Evolutionary conservation across 2,888 invertebrate species (phyloP).

Genomic region (Iphiclides podalirius): DNA sequence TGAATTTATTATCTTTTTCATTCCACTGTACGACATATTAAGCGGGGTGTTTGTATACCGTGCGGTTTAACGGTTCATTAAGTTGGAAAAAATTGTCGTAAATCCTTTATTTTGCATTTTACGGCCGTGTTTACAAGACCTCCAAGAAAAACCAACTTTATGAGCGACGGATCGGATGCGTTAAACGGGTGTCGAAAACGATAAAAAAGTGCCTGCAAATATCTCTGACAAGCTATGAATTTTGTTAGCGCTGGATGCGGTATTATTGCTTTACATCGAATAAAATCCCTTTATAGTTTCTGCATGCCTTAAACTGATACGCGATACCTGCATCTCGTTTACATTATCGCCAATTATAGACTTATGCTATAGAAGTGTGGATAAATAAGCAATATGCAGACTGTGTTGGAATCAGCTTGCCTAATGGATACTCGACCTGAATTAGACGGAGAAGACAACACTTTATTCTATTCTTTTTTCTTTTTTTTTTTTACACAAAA

Average conservation of each 20-base stretch:
- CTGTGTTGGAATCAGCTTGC: neutral
- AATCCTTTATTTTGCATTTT: constrained; percentile 34
- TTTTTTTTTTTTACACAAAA: too few relatives aligned
- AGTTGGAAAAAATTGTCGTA: constrained; percentile 31
- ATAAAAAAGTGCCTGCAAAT: neutral
- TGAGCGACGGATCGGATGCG: neutral
- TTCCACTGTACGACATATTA: neutral
- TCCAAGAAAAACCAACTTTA: constrained; percentile 4
- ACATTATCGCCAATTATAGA: neutral
- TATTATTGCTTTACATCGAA: constrained; percentile 3
- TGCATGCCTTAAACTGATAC: neutral
- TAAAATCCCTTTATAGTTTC: neutral
- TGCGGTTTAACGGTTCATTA: constrained; percentile 31
- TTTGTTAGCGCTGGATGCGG: constrained; percentile 3
- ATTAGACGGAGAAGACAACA: too few relatives aligned
- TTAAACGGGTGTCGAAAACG: neutral
- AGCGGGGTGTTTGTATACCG: neutral
- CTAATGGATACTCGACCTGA: neutral
- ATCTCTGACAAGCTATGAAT: constrained; percentile 3
- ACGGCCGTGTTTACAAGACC: constrained; percentile 30
- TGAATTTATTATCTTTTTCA: constrained; percentile 13
- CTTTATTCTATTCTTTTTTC: too few relatives aligned
- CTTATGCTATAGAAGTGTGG: neutral
- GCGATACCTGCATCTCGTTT: neutral
- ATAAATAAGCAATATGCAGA: neutral